Evolutionary conservation across 1,140 invertebrate genomes (phyloP).

Genomic region (Brachionus angularis): DNA sequence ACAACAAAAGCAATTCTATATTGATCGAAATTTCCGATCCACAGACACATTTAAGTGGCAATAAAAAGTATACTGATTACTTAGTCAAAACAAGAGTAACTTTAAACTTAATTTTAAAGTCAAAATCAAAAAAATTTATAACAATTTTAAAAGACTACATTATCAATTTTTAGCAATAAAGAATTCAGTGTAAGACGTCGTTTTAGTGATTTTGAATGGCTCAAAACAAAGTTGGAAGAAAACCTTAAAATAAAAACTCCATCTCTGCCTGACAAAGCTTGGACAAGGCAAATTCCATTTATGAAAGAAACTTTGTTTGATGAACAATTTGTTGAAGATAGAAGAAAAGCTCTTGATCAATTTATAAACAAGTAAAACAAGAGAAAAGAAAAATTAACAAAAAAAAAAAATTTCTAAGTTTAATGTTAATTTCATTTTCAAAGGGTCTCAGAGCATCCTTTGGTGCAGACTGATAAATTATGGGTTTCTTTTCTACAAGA

Average conservation of each 20-base stretch:
- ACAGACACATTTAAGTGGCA: slow-evolving; percentile 86
- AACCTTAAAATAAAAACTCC: slow-evolving; percentile 99
- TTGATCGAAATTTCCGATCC: slow-evolving; percentile 99
- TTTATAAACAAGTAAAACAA: slow-evolving; percentile 96
- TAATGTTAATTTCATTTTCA: not conserved
- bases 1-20: slow-evolving; percentile 69
- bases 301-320: slow-evolving; percentile 97
- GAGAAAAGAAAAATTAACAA: too few species aligned
- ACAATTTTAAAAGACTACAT: slow-evolving; percentile 79
- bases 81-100: slow-evolving; percentile 96
- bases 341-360: slow-evolving; percentile 90
- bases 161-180: slow-evolving; percentile 98
- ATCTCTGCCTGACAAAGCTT: slow-evolving; percentile 90
- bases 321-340: slow-evolving; percentile 97
- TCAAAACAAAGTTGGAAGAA: slow-evolving; percentile 93
- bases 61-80: slow-evolving; percentile 98
- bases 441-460: slow-evolving; percentile 23
- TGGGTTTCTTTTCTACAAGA: slow-evolving; percentile 40
- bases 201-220: slow-evolving; percentile 99
- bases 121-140: too few species aligned
- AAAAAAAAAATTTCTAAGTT: not conserved
- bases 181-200: slow-evolving; percentile 92
- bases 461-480: slow-evolving; percentile 37
- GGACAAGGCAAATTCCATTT: slow-evolving; percentile 96
- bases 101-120: slow-evolving; percentile 46